Conservation (phyloP, 2,797 vertebrate genomes). For the Coilia nasus region DNA sequence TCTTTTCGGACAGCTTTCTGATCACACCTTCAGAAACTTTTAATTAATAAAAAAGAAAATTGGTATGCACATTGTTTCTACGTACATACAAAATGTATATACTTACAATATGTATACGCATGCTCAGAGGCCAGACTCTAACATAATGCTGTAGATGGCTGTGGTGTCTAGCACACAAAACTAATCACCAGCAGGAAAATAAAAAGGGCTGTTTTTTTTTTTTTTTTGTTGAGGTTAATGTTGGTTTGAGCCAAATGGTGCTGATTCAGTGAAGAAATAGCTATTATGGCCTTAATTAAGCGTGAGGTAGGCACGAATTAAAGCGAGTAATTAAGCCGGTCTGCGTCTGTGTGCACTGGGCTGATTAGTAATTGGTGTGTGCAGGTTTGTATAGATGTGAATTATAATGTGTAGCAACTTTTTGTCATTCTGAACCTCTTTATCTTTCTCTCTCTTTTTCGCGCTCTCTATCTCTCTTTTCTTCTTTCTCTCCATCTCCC, state of each 20-base stretch:
- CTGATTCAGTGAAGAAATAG: not conserved
- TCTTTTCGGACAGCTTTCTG: too few species aligned
- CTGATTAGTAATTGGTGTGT: not conserved
- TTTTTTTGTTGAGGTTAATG: not conserved
- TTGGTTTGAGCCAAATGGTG: not conserved
- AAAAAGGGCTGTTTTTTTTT: not conserved
- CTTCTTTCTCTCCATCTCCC: not conserved
- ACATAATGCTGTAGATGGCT: too few species aligned
- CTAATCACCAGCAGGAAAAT: not conserved
- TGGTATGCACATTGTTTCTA: too few species aligned
- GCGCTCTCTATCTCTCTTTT: not conserved
- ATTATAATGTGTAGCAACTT: not conserved
- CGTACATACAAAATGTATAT: too few species aligned
- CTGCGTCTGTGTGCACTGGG: not conserved
- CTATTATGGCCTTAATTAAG: not conserved
- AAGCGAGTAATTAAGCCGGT: not conserved
- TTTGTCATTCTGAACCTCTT: not conserved
- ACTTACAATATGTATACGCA: too few species aligned
- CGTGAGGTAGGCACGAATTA: not conserved
- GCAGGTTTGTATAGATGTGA: not conserved
- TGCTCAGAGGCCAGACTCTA: too few species aligned
- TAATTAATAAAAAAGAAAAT: too few species aligned
- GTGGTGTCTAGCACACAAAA: not conserved
- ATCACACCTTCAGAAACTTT: too few species aligned
- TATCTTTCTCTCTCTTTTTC: not conserved